phyloP scores from a whole-genome alignment of 2,797 vertebrate species.

The Antrozous pallidus region DNA sequence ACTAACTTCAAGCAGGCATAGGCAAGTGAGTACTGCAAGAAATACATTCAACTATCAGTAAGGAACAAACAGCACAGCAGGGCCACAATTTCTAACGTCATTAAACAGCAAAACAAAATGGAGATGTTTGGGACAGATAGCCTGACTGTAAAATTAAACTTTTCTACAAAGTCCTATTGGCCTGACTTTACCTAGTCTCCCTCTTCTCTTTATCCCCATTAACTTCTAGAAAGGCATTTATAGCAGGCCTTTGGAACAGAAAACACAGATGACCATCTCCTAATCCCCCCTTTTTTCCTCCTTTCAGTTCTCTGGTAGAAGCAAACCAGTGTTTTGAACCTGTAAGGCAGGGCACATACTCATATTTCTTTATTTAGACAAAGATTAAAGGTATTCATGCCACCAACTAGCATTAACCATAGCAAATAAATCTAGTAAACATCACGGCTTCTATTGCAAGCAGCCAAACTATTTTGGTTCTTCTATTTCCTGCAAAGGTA shows the following conservation, averaged over 20 bases:
- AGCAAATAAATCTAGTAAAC: not conserved
- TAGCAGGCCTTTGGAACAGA: not conserved
- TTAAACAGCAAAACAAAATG: not conserved
- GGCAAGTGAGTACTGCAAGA: constrained; percentile 92
- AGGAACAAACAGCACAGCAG: constrained; percentile 2
- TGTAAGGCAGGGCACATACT: not conserved
- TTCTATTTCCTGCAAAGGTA: not conserved
- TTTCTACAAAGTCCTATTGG: not conserved
- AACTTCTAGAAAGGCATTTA: not conserved
- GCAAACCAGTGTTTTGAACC: constrained; percentile 19
- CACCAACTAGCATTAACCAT: not conserved
- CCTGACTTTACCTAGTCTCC: not conserved
- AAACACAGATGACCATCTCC: not conserved
- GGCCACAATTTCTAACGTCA: not conserved
- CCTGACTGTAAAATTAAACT: not conserved
- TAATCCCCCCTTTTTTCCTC: not conserved
- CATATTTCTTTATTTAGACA: not conserved
- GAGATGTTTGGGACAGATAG: not conserved
- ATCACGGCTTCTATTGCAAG: not conserved
- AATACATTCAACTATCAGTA: not conserved
- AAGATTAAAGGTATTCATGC: not conserved
- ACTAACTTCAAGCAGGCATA: constrained; percentile 97
- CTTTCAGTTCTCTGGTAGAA: not conserved
- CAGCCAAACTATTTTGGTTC: not conserved
- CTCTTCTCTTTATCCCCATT: not conserved